Conservation (phyloP, 2,888 invertebrate species). For the Chromoteleia sp. region DNA sequence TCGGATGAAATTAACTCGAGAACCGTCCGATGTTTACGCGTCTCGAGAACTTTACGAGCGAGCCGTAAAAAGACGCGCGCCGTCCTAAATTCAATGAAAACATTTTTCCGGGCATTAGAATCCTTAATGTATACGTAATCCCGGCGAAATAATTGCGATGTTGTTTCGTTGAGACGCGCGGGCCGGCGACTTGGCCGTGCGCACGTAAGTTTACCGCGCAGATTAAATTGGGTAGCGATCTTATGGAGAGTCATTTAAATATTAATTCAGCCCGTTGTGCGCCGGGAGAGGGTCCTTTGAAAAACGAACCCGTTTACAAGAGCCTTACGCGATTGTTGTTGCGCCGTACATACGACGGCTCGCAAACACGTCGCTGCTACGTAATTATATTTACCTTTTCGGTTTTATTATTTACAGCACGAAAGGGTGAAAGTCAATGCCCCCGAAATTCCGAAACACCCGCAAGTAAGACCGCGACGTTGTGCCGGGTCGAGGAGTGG, state of each 20-base stretch:
- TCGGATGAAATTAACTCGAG: constrained; percentile 42
- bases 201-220: constrained; percentile 70
- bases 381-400: constrained; percentile 84
- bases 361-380: constrained; percentile 74
- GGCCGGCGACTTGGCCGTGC: constrained; percentile 51
- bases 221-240: constrained; percentile 82
- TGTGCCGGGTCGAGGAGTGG: constrained; percentile 39
- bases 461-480: constrained; percentile 41
- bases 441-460: constrained; percentile 49
- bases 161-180: constrained; percentile 55
- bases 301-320: constrained; percentile 79
- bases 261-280: constrained; percentile 79
- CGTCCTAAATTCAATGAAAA: constrained; percentile 63
- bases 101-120: constrained; percentile 63
- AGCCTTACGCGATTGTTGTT: constrained; percentile 81
- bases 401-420: constrained; percentile 82
- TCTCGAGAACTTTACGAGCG: constrained; percentile 27
- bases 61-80: constrained; percentile 57
- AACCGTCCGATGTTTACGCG: constrained; percentile 33
- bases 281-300: constrained; percentile 75
- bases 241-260: constrained; percentile 79
- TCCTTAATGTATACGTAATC: constrained; percentile 59
- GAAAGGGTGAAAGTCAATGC: constrained; percentile 69
- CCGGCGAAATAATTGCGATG: constrained; percentile 59
- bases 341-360: constrained; percentile 69